phyloP scores from a whole-genome alignment of 1,140 invertebrate genomes.

The Steinernema khuongi region DNA sequence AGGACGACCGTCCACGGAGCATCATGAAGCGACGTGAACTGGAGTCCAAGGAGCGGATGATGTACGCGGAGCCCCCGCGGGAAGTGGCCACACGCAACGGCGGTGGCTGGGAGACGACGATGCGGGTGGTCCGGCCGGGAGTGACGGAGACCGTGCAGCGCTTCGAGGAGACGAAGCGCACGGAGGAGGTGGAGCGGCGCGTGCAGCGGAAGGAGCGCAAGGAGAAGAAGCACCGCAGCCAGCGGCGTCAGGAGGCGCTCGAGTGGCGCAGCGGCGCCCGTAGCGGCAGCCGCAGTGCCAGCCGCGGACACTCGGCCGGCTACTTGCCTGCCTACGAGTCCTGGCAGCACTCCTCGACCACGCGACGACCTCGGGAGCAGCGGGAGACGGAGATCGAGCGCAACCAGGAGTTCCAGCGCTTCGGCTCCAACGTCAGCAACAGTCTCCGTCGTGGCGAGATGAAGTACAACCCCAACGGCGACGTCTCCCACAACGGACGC shows the following conservation, averaged over 20 bases:
- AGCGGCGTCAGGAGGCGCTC: conserved; percentile 39
- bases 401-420: conserved; percentile 26
- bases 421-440: conserved; percentile 29
- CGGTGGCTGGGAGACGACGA: neutral
- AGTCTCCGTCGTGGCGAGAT: conserved; percentile 49
- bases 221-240: conserved; percentile 45
- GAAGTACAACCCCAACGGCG: conserved; percentile 53
- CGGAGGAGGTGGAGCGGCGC: conserved; percentile 53
- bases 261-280: conserved; percentile 16
- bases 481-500: conserved; percentile 31
- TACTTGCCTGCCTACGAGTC: conserved; percentile 29
- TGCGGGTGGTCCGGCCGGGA: conserved; percentile 26
- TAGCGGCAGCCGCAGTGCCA: conserved; percentile 27
- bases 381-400: conserved; percentile 37
- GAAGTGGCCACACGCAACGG: neutral
- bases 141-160: conserved; percentile 55
- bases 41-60: conserved; percentile 37
- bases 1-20: conserved; percentile 41
- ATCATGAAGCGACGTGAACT: conserved; percentile 45
- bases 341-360: conserved; percentile 31
- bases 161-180: conserved; percentile 52
- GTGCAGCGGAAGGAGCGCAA: conserved; percentile 30
- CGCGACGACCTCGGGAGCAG: conserved; percentile 19
- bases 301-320: conserved; percentile 19
- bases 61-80: conserved; percentile 21